Conservation (phyloP, 2,797 vertebrate species). For the Cyclura pinguis region DNA sequence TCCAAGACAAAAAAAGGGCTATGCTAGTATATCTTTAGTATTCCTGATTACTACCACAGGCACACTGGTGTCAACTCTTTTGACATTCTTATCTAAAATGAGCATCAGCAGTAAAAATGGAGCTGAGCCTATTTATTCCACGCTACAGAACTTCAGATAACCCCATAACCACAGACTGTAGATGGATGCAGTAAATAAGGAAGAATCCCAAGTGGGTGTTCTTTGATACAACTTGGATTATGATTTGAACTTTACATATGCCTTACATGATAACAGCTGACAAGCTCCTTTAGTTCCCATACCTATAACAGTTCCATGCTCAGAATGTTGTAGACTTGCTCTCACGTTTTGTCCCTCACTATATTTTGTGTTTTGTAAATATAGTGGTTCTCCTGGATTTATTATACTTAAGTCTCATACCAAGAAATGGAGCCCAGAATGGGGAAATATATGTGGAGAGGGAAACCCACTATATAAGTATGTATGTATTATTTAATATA, state of each 20-base stretch:
- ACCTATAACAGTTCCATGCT: neutral
- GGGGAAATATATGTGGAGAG: no score
- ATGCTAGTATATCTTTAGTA: conserved; percentile 59
- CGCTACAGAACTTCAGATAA: conserved; percentile 18
- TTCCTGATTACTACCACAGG: conserved; percentile 61
- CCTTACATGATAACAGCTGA: neutral
- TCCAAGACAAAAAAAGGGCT: conserved; percentile 50
- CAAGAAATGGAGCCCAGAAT: no score
- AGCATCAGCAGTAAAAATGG: no score
- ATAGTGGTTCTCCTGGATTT: no score
- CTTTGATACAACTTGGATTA: neutral
- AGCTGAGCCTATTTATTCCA: neutral
- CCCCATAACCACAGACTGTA: neutral
- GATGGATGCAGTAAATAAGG: conserved; percentile 44
- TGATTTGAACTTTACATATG: neutral
- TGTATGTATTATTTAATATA: no score
- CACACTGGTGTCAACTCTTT: conserved; percentile 42
- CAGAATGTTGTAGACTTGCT: neutral
- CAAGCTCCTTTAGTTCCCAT: neutral
- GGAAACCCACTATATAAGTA: no score
- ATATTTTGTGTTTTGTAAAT: no score
- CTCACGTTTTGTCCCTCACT: no score
- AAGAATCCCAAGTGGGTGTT: conserved; percentile 42
- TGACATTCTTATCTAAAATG: conserved; percentile 49
- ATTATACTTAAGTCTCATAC: no score